Percentiles rank a stretch among this genome's conserved stretches.
phyloP scores from a whole-genome alignment of 2,113 vertebrate species.

The Cyanoderma ruficeps region DNA sequence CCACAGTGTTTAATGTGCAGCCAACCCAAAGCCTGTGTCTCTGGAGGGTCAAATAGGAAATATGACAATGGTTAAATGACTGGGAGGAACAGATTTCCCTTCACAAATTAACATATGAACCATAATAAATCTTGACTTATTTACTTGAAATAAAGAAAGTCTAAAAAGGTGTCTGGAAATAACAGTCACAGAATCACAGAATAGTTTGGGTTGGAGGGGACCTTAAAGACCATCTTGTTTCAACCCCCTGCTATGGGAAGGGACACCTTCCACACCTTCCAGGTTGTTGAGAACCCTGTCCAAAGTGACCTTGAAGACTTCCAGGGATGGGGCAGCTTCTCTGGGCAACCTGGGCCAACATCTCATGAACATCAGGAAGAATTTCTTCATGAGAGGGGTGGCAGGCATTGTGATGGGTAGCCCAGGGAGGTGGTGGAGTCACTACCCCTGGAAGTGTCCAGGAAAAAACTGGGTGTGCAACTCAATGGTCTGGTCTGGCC shows the following conservation, averaged over 20 bases:
- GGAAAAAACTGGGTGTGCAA: neutral
- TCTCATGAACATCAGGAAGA: neutral
- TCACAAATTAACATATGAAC: neutral
- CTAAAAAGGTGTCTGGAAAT: neutral
- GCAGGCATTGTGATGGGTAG: neutral
- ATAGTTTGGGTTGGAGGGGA: neutral
- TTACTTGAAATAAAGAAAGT: neutral
- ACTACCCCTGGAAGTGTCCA: neutral
- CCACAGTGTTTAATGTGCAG: neutral
- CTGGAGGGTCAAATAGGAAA: neutral
- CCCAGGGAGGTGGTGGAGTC: neutral
- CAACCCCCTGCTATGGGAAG: neutral
- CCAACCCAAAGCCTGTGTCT: neutral
- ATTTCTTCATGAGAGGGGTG: neutral
- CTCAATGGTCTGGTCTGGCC: neutral
- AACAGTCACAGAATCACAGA: neutral
- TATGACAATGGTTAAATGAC: neutral
- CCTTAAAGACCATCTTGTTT: neutral
- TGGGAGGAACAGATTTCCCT: neutral
- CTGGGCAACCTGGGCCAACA: accelerated
- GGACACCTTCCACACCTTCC: neutral
- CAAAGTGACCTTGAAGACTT: neutral
- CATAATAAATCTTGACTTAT: neutral
- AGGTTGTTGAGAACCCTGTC: neutral
- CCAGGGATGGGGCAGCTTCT: neutral